phyloP scores from a whole-genome alignment of 2,888 invertebrate species.

The Poecilobothrus nobilitatus region DNA sequence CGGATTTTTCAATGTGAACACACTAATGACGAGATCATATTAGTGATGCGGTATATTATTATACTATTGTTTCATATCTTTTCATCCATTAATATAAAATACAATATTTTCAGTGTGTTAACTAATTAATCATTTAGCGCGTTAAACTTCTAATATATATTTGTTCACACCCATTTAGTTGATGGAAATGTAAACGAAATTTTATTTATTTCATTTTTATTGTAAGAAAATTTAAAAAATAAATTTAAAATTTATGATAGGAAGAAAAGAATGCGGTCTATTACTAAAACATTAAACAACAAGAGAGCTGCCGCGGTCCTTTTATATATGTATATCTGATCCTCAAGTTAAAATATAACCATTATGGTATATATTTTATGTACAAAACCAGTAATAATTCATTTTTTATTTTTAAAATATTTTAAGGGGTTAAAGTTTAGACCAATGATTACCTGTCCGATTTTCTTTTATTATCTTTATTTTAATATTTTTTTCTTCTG shows the following conservation, averaged over 20 bases:
- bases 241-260: background rate
- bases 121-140: conserved; percentile 2
- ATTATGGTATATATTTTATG: background rate
- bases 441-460: background rate
- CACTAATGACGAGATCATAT: background rate
- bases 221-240: no score
- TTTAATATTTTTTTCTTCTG: no score
- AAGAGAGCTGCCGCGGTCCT: background rate
- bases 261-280: background rate
- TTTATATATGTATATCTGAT: background rate
- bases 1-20: background rate
- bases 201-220: no score
- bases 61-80: background rate
- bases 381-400: background rate
- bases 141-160: background rate
- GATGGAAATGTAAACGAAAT: background rate
- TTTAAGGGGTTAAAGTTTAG: background rate
- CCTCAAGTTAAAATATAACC: background rate
- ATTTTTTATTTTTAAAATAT: background rate
- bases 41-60: background rate
- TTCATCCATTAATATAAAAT: no score
- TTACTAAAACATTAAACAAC: background rate
- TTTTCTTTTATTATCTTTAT: background rate
- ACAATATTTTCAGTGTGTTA: background rate
- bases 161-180: background rate